Base-by-base conservation (phyloP, 1,140 invertebrate species). In the Brachionus manjavacas region DNA sequence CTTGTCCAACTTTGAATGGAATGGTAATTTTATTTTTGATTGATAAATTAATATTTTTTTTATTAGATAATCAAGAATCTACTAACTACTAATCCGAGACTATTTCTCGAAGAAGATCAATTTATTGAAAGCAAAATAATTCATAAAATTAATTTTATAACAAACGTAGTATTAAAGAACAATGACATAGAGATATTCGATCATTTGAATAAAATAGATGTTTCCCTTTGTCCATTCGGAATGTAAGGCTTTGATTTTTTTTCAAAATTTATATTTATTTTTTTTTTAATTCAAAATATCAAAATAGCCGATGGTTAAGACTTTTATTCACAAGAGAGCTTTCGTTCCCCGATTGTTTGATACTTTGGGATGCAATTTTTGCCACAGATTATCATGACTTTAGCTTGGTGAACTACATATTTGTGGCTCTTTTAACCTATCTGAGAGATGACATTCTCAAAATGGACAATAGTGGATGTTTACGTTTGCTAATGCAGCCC, bases 181-280 rank as follows among this genome's bases (percentile, higher is more conserved):
- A 81, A 81, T 81, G 79, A 81, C 52, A 81, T 81, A 41, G 79
- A 81, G 52, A 81, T 81, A 31, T 81, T 28, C 43, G 60, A 81
- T 81, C 79, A 81, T 35, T 39, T 81, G 20, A 81, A 81, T 31
- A 12, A 28, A 35, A 81, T 81, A 20, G 79, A 81, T 43, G 79
- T 81, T 7, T 64, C 52, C 35, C 31, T 81, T 20, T 81, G 64
- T 23, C 79, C 79, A 16, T 81, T 81, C 25, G 79, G 79, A 81
- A 81, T 81, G 79, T 81, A 81, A 81, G 11, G 35, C 4, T 39
- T 14, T 7, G 0, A 7, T 35, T 35, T 7, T 35, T 35, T 35
- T 35, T 35, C 6, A 35, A 35, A 35, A 35, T 6, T 35, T 7
- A 6, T 35, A 35, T 35, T 35, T 35, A 35, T 6, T 6, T 35